These are phyloP conservation scores for Forpus xanthops DNA, from an alignment of 2,797 vertebrate species.

Conservation along the genomic window DNA sequence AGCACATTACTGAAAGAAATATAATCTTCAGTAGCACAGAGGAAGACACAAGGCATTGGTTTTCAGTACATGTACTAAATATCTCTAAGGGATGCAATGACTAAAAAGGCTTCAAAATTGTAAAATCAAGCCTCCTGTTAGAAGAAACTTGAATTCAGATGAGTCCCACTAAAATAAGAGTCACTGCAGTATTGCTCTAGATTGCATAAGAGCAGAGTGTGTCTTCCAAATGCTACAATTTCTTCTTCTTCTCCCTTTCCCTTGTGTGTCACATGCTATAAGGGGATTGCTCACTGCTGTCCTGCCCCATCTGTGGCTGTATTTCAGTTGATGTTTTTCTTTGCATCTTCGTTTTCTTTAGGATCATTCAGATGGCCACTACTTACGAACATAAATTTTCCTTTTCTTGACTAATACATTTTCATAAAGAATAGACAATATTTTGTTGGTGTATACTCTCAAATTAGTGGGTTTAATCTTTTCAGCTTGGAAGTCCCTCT, in stretches of 20 bases:
- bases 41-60: not conserved
- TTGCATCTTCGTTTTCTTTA: not conserved
- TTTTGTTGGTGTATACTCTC: not conserved
- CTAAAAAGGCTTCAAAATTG: not conserved
- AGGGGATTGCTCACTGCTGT: not conserved
- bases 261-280: not conserved
- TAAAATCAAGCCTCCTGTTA: not conserved
- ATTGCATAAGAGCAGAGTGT: not conserved
- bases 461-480: not conserved
- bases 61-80: not conserved
- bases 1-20: not conserved
- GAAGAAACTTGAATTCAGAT: not conserved
- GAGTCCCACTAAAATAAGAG: not conserved
- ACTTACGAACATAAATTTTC: not conserved
- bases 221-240: not conserved
- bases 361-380: not conserved
- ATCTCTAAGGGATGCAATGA: not conserved
- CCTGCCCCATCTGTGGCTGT: not conserved
- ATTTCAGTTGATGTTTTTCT: not conserved
- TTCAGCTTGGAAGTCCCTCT: not conserved
- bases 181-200: not conserved
- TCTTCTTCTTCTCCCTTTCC: not conserved
- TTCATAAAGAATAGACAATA: not conserved
- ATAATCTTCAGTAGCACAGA: not conserved
- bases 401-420: not conserved